phyloP scores from a whole-genome alignment of 2,888 invertebrate species.

The Leptinotarsa juncta region DNA sequence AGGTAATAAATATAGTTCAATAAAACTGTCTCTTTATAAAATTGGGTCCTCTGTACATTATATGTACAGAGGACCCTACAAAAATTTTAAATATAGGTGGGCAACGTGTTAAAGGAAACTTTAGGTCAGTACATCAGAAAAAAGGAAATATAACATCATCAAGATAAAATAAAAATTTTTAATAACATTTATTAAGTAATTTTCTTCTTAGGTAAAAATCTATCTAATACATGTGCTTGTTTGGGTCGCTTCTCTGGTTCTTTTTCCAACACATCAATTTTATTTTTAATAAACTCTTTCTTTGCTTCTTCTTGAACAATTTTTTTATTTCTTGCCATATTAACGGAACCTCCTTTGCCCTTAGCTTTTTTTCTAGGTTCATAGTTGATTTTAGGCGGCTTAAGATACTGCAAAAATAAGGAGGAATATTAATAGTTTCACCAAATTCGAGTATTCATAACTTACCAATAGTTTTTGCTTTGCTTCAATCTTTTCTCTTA shows the following conservation, averaged over 20 bases:
- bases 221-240: constrained; percentile 71
- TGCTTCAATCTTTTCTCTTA: constrained; percentile 81
- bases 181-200: not conserved
- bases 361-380: constrained; percentile 80
- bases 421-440: constrained; percentile 57
- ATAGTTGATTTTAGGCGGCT: constrained; percentile 82
- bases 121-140: too few species aligned
- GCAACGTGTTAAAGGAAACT: too few species aligned
- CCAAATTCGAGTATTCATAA: not conserved
- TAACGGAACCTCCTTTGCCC: constrained; percentile 81
- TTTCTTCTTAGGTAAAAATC: constrained; percentile 74
- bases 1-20: too few species aligned
- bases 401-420: constrained; percentile 73
- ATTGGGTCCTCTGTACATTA: too few species aligned
- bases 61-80: too few species aligned
- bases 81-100: too few species aligned
- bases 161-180: too few species aligned
- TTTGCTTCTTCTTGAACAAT: constrained; percentile 78
- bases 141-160: too few species aligned
- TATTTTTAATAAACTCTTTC: constrained; percentile 70
- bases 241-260: constrained; percentile 59
- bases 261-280: constrained; percentile 64
- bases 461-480: constrained; percentile 77
- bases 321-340: constrained; percentile 80
- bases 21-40: too few species aligned